These are phyloP conservation scores for Leptosomus discolor DNA, from an alignment of 2,113 vertebrate species.

Conservation along the genomic window DNA sequence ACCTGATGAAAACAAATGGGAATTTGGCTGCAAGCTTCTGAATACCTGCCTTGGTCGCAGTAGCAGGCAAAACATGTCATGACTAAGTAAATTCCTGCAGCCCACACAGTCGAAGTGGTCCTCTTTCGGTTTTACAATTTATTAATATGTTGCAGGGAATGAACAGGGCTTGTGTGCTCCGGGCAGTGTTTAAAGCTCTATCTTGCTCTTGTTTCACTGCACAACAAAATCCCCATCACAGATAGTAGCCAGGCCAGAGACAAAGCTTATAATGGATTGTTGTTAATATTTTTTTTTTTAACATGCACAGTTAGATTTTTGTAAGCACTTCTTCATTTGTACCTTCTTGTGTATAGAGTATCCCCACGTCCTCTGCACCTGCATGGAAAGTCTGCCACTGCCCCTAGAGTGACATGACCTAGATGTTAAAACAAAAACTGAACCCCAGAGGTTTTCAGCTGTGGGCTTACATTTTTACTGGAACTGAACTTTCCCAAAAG, in stretches of 20 bases:
- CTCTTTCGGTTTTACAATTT: neutral
- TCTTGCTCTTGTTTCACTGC: neutral
- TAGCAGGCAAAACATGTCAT: neutral
- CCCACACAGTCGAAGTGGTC: neutral
- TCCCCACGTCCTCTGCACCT: neutral
- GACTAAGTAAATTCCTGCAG: neutral
- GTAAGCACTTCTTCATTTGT: neutral
- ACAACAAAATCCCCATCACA: neutral
- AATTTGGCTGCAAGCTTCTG: neutral
- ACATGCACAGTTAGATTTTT: neutral
- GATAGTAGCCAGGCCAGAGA: neutral
- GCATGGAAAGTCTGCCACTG: neutral
- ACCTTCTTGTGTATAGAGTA: neutral
- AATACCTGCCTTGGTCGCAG: neutral
- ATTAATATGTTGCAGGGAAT: neutral
- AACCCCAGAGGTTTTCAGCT: neutral
- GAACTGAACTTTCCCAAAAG: conserved; percentile 11
- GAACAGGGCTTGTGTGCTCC: neutral
- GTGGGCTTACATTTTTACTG: conserved; percentile 22
- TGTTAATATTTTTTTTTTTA: neutral
- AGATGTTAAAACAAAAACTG: conserved; percentile 28
- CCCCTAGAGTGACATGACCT: neutral
- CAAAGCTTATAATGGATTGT: neutral
- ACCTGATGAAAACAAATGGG: neutral
- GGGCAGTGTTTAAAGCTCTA: neutral